A percentile compares a stretch with the other conserved stretches of the same genome.
Evolutionary conservation across 2,888 invertebrate genomes (phyloP).

Genomic region (Auanema freiburgensis): DNA sequence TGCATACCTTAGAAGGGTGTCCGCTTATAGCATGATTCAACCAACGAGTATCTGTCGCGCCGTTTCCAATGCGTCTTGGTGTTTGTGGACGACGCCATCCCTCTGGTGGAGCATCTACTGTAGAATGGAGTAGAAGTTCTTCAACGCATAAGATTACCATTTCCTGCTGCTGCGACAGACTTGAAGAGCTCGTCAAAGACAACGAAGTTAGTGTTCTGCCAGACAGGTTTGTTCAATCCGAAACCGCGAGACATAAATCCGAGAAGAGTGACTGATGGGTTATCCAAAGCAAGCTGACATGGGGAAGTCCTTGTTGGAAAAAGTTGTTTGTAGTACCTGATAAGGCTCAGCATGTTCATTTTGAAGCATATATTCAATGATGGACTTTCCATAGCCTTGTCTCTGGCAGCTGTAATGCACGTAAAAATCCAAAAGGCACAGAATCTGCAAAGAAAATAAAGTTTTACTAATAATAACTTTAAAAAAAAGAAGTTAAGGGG

Average conservation of each 20-base stretch:
- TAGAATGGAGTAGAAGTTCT: neutral
- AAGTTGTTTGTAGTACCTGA: slow-evolving; percentile 23
- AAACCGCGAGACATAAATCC: slow-evolving; percentile 84
- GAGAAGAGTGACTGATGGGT: slow-evolving; percentile 85
- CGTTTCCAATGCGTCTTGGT: slow-evolving; percentile 50
- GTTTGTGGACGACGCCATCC: slow-evolving; percentile 59
- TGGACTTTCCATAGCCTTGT: slow-evolving; percentile 79
- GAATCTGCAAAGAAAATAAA: slow-evolving; percentile 65
- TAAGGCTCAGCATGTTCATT: slow-evolving; percentile 50
- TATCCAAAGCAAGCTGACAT: slow-evolving; percentile 79
- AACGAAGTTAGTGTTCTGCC: slow-evolving; percentile 85
- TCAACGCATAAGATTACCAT: neutral
- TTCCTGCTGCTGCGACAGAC: slow-evolving; percentile 24
- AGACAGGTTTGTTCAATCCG: slow-evolving; percentile 73
- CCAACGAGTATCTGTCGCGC: slow-evolving; percentile 51
- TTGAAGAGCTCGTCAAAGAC: slow-evolving; percentile 81
- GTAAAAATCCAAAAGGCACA: slow-evolving; percentile 91
- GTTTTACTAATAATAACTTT: no score
- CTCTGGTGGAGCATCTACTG: slow-evolving; percentile 46
- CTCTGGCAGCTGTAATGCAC: slow-evolving; percentile 82
- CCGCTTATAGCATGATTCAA: slow-evolving; percentile 52
- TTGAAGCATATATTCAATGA: slow-evolving; percentile 85
- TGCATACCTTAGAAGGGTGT: slow-evolving; percentile 41
- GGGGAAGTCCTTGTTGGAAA: neutral
- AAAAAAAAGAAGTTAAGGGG: no score